Evolutionary conservation across 2,888 invertebrate genomes (phyloP), one percentile per base, ranked within the genome.

Genomic region (Sympetrum striolatum): DNA sequence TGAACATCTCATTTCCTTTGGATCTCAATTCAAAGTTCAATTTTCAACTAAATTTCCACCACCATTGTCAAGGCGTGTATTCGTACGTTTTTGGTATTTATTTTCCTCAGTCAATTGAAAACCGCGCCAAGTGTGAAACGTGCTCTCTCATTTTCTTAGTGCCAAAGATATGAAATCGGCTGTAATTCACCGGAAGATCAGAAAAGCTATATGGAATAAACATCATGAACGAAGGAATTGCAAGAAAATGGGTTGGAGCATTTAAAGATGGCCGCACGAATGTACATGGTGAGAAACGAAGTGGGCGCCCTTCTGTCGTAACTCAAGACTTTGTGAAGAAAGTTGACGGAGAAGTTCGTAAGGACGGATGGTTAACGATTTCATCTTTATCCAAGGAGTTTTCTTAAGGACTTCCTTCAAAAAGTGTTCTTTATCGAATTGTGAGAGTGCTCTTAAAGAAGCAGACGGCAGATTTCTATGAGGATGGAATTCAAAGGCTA

Each of bases 221-320:
- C 58, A 58, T 58, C 12, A 58, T 58, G 18, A 58, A 58, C 58
- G 58, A 58, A 14, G 58, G 58, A 58, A 58, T 58, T 12, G 58
- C 58, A 58, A 58, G 58, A 18, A 58, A 58, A 58, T 58, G 58
- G 58, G 58, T 58, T 58, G 18, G 58, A 58, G 58, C 58, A 14
- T 58, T 58, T 58, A 58, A 18, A 58, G 81, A 90, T 90, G 90
- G 82, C 44, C 22, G 90, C 44, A 90, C 81, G 35, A 90, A 90
- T 90, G 64, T 82, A 60, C 91, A 90, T 90, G 91, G 91, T 81
- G 91, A 90, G 90, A 86, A 90, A 90, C 53, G 90, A 80, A 91
- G 90, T 91, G 91, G 91, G 81, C 90, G 91, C 48, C 91, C 73
- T 73, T 73, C 73, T 1, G 73, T 73, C 73, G 25, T 73, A 25